These are phyloP conservation scores for Falcunculus frontatus DNA, from an alignment of 2,113 vertebrate species.

Conservation along the genomic window DNA sequence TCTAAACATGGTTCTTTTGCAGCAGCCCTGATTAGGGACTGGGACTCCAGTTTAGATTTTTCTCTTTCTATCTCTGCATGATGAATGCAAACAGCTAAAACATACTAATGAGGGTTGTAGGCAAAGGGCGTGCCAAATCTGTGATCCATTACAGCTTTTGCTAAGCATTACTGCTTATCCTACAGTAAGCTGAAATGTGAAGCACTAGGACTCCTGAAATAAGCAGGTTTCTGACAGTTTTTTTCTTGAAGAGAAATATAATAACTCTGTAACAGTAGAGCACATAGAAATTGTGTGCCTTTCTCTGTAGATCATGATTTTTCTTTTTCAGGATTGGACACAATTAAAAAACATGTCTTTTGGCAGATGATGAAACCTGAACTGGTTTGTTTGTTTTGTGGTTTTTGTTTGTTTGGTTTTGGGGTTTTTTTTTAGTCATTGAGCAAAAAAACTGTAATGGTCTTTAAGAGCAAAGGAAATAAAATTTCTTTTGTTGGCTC, in stretches of 20 bases:
- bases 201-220: background rate
- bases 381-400: background rate
- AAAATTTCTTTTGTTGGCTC: background rate
- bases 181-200: background rate
- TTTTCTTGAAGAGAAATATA: background rate
- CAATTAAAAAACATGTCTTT: background rate
- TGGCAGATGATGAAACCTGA: background rate
- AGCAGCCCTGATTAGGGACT: background rate
- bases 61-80: background rate
- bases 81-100: background rate
- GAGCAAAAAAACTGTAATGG: background rate
- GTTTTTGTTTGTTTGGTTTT: background rate
- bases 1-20: background rate
- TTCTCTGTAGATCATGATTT: background rate
- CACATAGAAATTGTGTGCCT: background rate
- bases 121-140: background rate
- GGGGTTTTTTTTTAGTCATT: background rate
- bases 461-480: background rate
- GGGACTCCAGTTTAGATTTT: background rate
- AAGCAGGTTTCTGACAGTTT: background rate
- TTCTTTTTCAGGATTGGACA: background rate
- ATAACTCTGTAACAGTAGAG: background rate
- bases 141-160: background rate
- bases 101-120: background rate
- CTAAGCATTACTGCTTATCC: background rate